A percentile compares a stretch with the other conserved stretches of the same genome.
phyloP scores from a whole-genome alignment of 1,140 invertebrate genomes.

The Pygmarrhopalites habei region DNA sequence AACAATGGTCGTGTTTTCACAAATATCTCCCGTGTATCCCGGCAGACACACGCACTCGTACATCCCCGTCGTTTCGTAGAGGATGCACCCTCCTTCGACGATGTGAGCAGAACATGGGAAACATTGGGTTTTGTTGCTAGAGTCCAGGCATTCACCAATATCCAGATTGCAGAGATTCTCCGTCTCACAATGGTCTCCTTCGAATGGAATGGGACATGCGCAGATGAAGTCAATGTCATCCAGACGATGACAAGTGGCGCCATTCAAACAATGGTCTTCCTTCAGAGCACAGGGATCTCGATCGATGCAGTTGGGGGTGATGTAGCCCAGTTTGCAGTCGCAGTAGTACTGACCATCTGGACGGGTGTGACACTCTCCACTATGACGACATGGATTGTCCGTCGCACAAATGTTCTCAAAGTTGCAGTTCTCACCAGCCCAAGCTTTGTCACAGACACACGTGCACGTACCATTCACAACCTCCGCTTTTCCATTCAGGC shows the following conservation, averaged over 20 bases:
- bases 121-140: not conserved
- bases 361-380: not conserved
- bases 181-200: slow-evolving; percentile 9
- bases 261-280: slow-evolving; percentile 9
- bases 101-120: not conserved
- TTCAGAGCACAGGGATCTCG: slow-evolving; percentile 15
- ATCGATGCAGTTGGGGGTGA: not conserved
- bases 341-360: not conserved
- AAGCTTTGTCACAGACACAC: too few relatives aligned
- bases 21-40: not conserved
- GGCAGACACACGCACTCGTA: not conserved
- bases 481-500: not conserved
- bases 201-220: slow-evolving; percentile 13
- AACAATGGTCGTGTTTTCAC: not conserved
- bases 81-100: not conserved
- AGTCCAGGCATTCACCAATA: slow-evolving; percentile 17
- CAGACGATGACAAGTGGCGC: slow-evolving; percentile 13
- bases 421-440: too few relatives aligned
- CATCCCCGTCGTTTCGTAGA: not conserved
- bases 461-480: too few relatives aligned
- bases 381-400: not conserved
- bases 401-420: slow-evolving; percentile 1
- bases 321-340: slow-evolving; percentile 5
- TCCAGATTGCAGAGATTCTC: slow-evolving; percentile 18
- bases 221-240: slow-evolving; percentile 15